A percentile compares a stretch with the other conserved stretches of the same genome.
phyloP scores from a whole-genome alignment of 23 tunicate species.

The Styela plicata region DNA sequence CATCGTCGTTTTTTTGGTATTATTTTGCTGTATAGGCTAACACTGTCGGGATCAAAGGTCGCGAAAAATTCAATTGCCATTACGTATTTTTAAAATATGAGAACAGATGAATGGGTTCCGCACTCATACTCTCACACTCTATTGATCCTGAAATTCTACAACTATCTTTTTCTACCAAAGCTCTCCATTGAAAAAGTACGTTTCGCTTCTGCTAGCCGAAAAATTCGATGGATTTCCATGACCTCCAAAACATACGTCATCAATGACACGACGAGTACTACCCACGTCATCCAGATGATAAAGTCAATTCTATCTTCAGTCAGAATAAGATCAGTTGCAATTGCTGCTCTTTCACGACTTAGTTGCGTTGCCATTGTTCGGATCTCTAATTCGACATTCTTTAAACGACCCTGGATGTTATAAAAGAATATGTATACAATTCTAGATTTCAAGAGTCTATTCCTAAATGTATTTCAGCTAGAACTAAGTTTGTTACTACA shows the following conservation, averaged over 20 bases:
- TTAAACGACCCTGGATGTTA: slow-evolving; percentile 1
- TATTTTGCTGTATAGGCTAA: no score
- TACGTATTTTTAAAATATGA: no score
- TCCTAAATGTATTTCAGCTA: no score
- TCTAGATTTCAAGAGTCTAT: no score
- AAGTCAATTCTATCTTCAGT: neutral
- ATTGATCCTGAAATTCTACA: no score
- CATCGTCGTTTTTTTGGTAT: no score
- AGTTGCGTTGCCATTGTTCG: neutral
- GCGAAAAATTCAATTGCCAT: no score
- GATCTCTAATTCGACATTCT: slow-evolving; percentile 11
- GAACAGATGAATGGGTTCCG: no score
- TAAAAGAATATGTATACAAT: no score
- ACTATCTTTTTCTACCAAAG: neutral
- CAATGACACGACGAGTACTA: neutral
- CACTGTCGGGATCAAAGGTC: no score
- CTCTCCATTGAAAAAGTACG: neutral
- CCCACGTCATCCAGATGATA: slow-evolving; percentile 14
- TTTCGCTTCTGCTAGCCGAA: neutral
- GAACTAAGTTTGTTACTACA: no score
- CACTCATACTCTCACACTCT: no score
- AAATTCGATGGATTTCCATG: slow-evolving; percentile 6
- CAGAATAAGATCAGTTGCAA: neutral
- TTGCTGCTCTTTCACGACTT: neutral
- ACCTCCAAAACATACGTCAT: neutral